These are phyloP conservation scores for Spilarctia lutea DNA, from an alignment of 2,888 invertebrate genomes.

Conservation along the genomic window DNA sequence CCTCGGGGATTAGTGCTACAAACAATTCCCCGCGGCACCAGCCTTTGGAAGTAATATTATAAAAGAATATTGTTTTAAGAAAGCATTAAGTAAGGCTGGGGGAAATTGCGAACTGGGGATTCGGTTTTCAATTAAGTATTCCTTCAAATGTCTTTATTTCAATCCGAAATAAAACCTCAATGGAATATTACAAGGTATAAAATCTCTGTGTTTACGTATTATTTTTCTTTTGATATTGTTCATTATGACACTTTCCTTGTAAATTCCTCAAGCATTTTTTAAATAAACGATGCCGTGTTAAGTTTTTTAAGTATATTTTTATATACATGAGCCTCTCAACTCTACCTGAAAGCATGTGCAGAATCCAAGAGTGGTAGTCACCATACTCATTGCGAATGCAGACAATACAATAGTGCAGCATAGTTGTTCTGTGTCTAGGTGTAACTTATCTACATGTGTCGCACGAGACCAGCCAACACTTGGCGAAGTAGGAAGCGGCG, in stretches of 20 bases:
- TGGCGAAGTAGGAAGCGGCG: too few species aligned
- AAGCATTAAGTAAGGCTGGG: slow-evolving; percentile 17
- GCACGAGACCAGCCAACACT: too few species aligned
- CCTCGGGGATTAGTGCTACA: not conserved
- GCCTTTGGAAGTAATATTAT: not conserved
- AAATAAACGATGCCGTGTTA: too few species aligned
- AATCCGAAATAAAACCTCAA: slow-evolving; percentile 18
- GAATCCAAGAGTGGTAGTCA: too few species aligned
- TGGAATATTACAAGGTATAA: slow-evolving; percentile 32
- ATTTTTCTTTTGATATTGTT: slow-evolving; percentile 15
- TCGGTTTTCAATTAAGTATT: slow-evolving; percentile 28
- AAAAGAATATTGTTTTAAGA: slow-evolving; percentile 19
- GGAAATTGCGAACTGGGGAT: slow-evolving; percentile 17
- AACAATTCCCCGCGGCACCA: not conserved
- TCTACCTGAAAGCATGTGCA: too few species aligned
- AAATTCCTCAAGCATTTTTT: not conserved
- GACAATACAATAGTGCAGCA: too few species aligned
- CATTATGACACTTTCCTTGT: not conserved
- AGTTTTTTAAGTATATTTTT: too few species aligned
- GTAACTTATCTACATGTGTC: too few species aligned
- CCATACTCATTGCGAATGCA: too few species aligned
- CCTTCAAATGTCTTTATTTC: slow-evolving; percentile 33
- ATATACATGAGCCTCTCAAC: too few species aligned
- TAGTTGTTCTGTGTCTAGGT: too few species aligned
- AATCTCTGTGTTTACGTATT: slow-evolving; percentile 34